A percentile compares a stretch with the other conserved stretches of the same genome.
These are phyloP conservation scores for Buphagus erythrorhynchus DNA, from an alignment of 2,797 vertebrate genomes.

Conservation along the genomic window DNA sequence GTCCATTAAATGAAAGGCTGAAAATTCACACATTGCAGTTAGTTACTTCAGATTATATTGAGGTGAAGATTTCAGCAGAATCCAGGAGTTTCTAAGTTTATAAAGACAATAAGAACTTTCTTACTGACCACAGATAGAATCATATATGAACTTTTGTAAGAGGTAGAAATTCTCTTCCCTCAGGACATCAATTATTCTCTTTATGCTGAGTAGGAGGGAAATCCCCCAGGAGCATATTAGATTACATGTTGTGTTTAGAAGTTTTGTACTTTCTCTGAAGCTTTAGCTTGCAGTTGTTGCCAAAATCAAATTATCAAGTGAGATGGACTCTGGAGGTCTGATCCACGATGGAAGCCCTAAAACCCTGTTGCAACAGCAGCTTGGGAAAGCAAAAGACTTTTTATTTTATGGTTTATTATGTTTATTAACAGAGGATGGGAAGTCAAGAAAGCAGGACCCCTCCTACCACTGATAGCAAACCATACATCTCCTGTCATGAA, in stretches of 20 bases:
- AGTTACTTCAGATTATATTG: neutral
- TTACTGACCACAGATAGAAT: neutral
- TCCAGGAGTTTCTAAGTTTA: neutral
- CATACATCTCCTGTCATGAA: neutral
- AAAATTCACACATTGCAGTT: neutral
- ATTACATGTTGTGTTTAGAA: neutral
- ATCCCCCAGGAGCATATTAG: fast-evolving
- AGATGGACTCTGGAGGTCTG: neutral
- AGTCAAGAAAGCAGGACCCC: neutral
- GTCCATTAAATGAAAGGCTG: neutral
- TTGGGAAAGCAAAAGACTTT: neutral
- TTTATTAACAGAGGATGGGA: neutral
- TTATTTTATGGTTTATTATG: too few species aligned
- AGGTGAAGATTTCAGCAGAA: neutral
- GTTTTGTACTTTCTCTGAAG: neutral
- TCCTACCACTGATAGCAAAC: neutral
- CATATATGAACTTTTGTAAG: neutral
- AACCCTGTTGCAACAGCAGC: neutral
- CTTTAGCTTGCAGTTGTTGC: neutral
- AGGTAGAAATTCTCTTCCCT: neutral
- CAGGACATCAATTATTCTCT: neutral
- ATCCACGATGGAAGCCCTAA: neutral
- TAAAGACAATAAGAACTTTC: neutral
- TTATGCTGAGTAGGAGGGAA: neutral
- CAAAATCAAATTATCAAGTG: neutral